These are phyloP conservation scores for Cryptus viduatorius DNA, from an alignment of 2,888 invertebrate species.

Conservation along the genomic window DNA sequence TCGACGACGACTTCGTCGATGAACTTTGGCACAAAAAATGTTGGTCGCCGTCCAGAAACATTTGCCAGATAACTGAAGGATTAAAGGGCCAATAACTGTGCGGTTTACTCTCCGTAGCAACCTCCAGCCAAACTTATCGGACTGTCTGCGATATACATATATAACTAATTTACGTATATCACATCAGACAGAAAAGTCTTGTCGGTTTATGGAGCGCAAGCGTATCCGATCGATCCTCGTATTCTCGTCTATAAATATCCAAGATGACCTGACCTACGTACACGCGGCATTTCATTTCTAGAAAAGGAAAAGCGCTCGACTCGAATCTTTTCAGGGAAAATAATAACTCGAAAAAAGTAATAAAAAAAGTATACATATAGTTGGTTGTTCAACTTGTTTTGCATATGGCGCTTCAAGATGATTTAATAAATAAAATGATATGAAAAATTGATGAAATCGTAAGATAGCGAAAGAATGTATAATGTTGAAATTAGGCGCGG, in stretches of 20 bases:
- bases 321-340: background rate
- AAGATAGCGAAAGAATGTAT: background rate
- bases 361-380: background rate
- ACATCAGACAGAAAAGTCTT: slow-evolving; percentile 24
- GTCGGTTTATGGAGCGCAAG: slow-evolving; percentile 35
- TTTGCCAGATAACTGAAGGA: background rate
- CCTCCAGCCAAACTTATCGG: slow-evolving; percentile 11
- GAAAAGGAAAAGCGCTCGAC: background rate
- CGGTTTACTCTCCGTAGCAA: background rate
- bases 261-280: slow-evolving; percentile 51
- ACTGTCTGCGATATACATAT: slow-evolving; percentile 6
- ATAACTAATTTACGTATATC: background rate
- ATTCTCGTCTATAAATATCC: slow-evolving; percentile 56
- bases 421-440: background rate
- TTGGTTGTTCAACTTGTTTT: no score
- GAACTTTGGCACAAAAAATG: background rate
- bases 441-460: background rate
- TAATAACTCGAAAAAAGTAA: background rate
- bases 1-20: background rate
- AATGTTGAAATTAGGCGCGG: slow-evolving; percentile 5
- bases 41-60: slow-evolving; percentile 6
- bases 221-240: slow-evolving; percentile 58
- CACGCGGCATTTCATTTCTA: slow-evolving; percentile 19
- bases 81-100: background rate
- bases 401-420: background rate